Evolutionary conservation across 2,888 invertebrate species (phyloP), one percentile per base, ranked within the genome.

Genomic region (Phymatocera aterrima): DNA sequence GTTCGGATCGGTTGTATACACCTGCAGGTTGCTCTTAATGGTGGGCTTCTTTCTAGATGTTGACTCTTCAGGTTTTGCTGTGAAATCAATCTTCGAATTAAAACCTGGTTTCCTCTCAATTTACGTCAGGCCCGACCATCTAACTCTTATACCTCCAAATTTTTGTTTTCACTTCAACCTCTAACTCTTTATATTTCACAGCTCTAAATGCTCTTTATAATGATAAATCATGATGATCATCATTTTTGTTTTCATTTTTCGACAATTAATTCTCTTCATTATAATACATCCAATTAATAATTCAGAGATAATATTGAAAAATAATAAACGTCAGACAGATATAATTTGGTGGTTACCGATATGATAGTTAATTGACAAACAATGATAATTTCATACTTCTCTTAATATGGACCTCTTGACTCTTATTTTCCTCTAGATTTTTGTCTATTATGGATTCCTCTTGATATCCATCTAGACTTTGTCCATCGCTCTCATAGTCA

Each of bases 51-150:
- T 31, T 21, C 15, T 46, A 8, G 34, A 24, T 18, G 31, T 78
- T 68, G 51, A n/a, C 48, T 48, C 48, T n/a, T n/a, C 40, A 21
- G 61, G 15, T 3, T 15, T 40, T 34, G 60, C 64, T 77, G 77
- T 77, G 60, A 43, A 77, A 64, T 37, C 28, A 40, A 61, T n/a
- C 12, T 46, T 21, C 21, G n/a, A 51, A 37, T 15, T 37, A n/a
- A n/a, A n/a, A 34, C 43, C 24, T 77, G 15, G 37, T 18, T 61
- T 77, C 61, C 61, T 64, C n/a, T 61, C 12, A 12, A 37, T 3
- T n/a, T 3, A 37, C 37, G 15, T 51, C 40, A 77, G 77, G 61
- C 61, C 61, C 61, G 64, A 77, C 31, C 54, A 21, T 43, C 54
- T 37, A 43, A 43, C 43, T 12, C 12, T 12, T 43, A 12, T 10